phyloP scores from a whole-genome alignment of 2,888 invertebrate species.

The Ophion slaviceki region DNA sequence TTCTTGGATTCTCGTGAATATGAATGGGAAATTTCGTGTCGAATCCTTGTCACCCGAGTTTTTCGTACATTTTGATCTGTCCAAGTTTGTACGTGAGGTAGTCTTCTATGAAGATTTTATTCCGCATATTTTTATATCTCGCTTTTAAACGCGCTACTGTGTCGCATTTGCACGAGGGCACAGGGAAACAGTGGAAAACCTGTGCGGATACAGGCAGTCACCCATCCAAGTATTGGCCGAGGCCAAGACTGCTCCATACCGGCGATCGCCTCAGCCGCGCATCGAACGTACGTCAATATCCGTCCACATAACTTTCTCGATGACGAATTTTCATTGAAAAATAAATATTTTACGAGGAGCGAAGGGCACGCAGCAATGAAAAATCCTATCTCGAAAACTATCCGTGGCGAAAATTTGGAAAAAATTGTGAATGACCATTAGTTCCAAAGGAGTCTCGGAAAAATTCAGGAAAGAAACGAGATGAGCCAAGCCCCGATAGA shows the following conservation, averaged over 20 bases:
- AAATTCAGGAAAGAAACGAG: not conserved
- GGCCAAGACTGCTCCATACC: no score
- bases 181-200: not conserved
- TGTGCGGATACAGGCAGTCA: not conserved
- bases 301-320: no score
- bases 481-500: not conserved
- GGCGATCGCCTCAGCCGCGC: no score
- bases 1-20: slow-evolving; percentile 45
- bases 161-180: not conserved
- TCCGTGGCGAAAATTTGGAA: no score
- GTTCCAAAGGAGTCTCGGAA: not conserved
- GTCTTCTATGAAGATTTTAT: not conserved
- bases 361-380: no score
- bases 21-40: not conserved
- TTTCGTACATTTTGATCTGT: not conserved
- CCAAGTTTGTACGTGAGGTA: not conserved
- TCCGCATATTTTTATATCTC: not conserved
- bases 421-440: no score
- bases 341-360: no score
- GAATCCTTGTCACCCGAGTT: not conserved
- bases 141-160: no score
- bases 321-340: no score
- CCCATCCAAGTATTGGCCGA: not conserved
- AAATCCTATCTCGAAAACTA: no score
- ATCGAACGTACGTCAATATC: no score